Base-by-base conservation (phyloP, 2,888 invertebrate genomes). In the Cordilura impudica region DNA sequence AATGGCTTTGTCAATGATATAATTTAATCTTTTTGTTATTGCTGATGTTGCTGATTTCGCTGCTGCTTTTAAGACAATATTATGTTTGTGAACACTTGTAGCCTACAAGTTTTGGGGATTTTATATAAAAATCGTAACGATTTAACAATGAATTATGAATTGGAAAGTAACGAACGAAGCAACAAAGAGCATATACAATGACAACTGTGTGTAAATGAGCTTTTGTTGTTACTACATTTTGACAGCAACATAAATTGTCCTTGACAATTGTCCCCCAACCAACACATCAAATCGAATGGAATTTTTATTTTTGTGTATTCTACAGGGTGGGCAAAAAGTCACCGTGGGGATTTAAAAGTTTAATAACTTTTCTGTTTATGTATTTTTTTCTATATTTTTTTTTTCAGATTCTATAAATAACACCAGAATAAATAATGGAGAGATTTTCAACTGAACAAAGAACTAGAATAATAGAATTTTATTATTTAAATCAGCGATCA, bases 1-100 rank as follows among this genome's bases (percentile, higher is more conserved):
- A 71, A 72, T 67, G 63, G 16, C 16, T 61, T 56, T 72, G 72
- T 58, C 67, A 63, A 69, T 63, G 56, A 63, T 73, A 58, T 69
- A 69, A 73, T 78, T 69, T 69, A 65, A 69, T 73, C 43, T 56
- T 19, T 18, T 49, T 18, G 2, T 54, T 49, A 23, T 69, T 43
- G 19, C 45, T 72, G 67, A 26, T 65, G 23, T 58, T 51, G 29
- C 45, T 60, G 19, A n/a, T n/a, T 49, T 12, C 12, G 35, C n/a
- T 6, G 43, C 16, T 43, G 1, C 14, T 49, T 49, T 19, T 47
- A 31, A 63, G 31, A n/a, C 54, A 54, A 63, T 53, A 61, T n/a
- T 19, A 31, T 19, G 23, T 53, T 53, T 49, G 10, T 26, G 10
- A 10, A 39, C 35, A 39, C n/a, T 39, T 39, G n/a, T n/a, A n/a